Evolutionary conservation across 2,888 invertebrate genomes (phyloP).

Genomic region (Theristus sp.): DNA sequence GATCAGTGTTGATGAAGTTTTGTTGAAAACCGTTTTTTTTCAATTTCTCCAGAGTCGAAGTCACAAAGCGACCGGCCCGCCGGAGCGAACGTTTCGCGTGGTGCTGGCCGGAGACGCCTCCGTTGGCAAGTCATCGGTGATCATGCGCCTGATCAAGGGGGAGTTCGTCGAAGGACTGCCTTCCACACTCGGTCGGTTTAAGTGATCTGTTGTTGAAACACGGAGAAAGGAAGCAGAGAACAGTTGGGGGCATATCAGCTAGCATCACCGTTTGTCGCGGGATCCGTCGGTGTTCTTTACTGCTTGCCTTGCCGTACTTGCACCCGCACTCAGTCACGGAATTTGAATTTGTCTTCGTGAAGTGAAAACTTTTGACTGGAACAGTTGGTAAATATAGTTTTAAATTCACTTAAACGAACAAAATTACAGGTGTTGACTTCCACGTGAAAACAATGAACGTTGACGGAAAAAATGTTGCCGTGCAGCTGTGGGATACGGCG

Average conservation of each 20-base stretch:
- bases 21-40: too few species aligned
- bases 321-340: neutral
- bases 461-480: conserved; percentile 36
- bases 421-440: conserved; percentile 38
- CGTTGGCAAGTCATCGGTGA: conserved; percentile 45
- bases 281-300: neutral
- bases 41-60: neutral
- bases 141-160: conserved; percentile 41
- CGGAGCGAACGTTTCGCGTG: conserved; percentile 43
- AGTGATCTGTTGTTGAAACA: neutral
- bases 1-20: too few species aligned
- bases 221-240: neutral
- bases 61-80: conserved; percentile 17
- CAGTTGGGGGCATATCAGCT: too few species aligned
- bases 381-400: neutral
- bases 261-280: too few species aligned
- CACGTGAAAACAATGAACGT: conserved; percentile 40
- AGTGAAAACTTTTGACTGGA: neutral
- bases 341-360: neutral
- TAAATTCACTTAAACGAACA: neutral
- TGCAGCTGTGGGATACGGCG: conserved; percentile 44
- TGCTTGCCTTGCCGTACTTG: neutral
- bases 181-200: conserved; percentile 39
- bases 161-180: conserved; percentile 38
- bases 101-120: conserved; percentile 45